Conservation (phyloP, 2,888 invertebrate species). For the Plusia festucae region DNA sequence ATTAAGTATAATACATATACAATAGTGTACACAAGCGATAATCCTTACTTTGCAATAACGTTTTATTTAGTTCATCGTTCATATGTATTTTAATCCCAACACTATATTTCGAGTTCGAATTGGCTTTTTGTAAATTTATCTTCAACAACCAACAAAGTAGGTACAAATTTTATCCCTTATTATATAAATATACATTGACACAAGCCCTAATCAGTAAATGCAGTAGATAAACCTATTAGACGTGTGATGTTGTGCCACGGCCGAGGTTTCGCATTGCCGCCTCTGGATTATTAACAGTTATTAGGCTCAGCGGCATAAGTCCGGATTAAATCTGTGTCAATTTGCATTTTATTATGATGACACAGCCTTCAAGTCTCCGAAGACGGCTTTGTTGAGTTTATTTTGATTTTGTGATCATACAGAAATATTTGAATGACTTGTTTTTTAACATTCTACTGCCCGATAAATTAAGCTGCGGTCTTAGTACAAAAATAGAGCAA, state of each 20-base stretch:
- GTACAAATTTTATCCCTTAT: not conserved
- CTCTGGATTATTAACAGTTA: slow-evolving; percentile 83
- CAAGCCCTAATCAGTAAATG: slow-evolving; percentile 22
- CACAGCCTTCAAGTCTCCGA: slow-evolving; percentile 80
- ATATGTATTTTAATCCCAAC: too few species aligned
- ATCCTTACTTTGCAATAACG: too few species aligned
- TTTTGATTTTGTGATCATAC: slow-evolving; percentile 62
- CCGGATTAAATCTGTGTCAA: slow-evolving; percentile 86
- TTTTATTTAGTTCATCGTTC: too few species aligned
- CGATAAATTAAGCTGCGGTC: slow-evolving; percentile 75
- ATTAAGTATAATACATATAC: too few species aligned
- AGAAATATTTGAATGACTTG: slow-evolving; percentile 55
- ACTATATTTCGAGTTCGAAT: too few species aligned
- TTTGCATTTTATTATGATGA: slow-evolving; percentile 87
- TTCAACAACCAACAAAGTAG: too few species aligned
- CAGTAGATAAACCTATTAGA: slow-evolving; percentile 23
- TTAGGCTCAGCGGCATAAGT: slow-evolving; percentile 81
- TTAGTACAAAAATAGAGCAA: slow-evolving; percentile 68
- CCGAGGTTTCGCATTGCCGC: slow-evolving; percentile 57
- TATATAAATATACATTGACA: not conserved
- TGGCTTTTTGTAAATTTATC: too few species aligned
- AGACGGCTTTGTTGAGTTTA: slow-evolving; percentile 77
- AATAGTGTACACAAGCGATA: too few species aligned
- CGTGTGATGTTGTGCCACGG: slow-evolving; percentile 42
- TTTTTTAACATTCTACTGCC: slow-evolving; percentile 65